phyloP scores from a whole-genome alignment of 1,140 invertebrate species.

The Palaemon carinicauda region DNA sequence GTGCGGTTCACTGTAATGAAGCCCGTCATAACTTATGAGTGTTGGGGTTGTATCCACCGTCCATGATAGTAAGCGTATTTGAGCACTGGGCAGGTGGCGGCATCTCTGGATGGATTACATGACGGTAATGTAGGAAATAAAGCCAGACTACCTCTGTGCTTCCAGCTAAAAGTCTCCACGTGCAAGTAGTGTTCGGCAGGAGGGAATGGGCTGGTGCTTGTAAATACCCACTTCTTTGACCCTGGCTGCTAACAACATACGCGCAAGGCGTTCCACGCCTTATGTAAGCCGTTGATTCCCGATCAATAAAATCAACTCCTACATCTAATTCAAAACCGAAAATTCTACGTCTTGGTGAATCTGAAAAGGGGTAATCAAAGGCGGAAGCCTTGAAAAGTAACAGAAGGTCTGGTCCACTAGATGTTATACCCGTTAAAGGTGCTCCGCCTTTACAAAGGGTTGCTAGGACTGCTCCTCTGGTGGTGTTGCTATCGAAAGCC shows the following conservation, averaged over 20 bases:
- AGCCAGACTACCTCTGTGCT: constrained; percentile 60
- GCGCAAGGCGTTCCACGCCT: constrained; percentile 18
- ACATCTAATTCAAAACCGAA: constrained; percentile 88
- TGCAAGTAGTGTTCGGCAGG: constrained; percentile 59
- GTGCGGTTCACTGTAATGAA: neutral
- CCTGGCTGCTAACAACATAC: constrained; percentile 47
- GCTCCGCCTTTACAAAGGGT: constrained; percentile 89
- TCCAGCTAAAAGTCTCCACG: constrained; percentile 53
- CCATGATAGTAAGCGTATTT: constrained; percentile 57
- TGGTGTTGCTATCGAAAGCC: constrained; percentile 89
- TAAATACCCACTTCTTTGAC: constrained; percentile 58
- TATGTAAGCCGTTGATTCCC: constrained; percentile 56
- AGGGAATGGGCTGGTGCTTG: constrained; percentile 58
- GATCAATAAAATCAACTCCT: constrained; percentile 73
- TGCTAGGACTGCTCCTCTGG: constrained; percentile 83
- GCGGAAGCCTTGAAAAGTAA: constrained; percentile 89
- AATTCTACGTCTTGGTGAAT: constrained; percentile 67
- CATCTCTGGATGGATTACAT: constrained; percentile 56
- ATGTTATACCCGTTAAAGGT: constrained; percentile 81
- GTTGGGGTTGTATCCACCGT: constrained; percentile 29
- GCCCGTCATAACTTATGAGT: neutral
- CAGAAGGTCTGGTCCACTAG: constrained; percentile 83
- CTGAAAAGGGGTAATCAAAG: constrained; percentile 78
- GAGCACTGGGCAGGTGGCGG: constrained; percentile 54
- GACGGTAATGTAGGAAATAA: constrained; percentile 60